Evolutionary conservation across 2,113 vertebrate species (phyloP), one percentile per base, ranked within the genome.

Genomic region (Hypomesus transpacificus): DNA sequence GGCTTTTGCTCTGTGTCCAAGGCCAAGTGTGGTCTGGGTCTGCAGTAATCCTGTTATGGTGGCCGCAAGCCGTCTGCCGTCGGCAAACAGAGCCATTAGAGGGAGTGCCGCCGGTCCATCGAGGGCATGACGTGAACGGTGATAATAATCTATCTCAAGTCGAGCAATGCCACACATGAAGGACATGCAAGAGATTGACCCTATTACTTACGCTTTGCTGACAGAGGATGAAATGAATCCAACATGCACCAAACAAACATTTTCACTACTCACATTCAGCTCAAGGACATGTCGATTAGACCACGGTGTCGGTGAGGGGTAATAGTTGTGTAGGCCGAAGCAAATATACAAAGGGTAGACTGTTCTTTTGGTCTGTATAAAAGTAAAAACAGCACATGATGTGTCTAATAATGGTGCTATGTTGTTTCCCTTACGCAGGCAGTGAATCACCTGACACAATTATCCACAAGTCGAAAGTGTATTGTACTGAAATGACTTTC

Each of bases 111-210:
- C 16, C 52, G 26, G 58, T n/a, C 39, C 22, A 28, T 61, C 69
- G 51, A 34, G 50, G 56, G 3, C 9, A 51, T 7, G 3, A 60
- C 54, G n/a, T 70, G 20, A 34, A 72, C 54, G 61, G 51, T 39
- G 52, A 65, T 54, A 24, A 63, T 54, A 54, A 71, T 65, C 68
- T 61, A 50, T 61, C 28, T 65, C 62, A 65, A 18, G 28, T 39
- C 20, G 52, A 34, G 60, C n/a, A 17, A 63, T 63, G 70, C 18
- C 61, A 56, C 60, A 71, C n/a, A 24, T 46, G 62, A 72, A 64
- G 70, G 52, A 64, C 62, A 39, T 22, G 8, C 26, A 6, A 52
- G 22, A 2, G 13, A 31, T 22, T 28, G 14, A 31, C 70, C 46
- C 46, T 21, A 53, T 70, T 62, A 59, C 58, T 62, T 13, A 46